phyloP scores from a whole-genome alignment of 2,888 invertebrate species.

The Trichogramma dendrolimi region DNA sequence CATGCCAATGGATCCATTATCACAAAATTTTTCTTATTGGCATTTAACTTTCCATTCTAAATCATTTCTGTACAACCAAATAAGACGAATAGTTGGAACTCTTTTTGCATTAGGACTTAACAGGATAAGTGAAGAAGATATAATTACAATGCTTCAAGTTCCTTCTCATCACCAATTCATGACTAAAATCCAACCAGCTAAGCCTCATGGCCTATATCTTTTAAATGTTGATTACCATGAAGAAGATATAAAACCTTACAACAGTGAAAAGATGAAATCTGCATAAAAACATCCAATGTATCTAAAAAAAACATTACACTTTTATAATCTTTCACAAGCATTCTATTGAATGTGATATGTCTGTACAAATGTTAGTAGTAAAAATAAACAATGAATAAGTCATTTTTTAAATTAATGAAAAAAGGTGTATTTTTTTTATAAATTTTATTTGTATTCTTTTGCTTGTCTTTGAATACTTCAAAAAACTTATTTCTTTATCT shows the following conservation, averaged over 20 bases:
- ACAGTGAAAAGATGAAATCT: too few species aligned
- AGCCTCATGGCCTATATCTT: conserved; percentile 69
- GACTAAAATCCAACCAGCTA: conserved; percentile 54
- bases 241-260: conserved; percentile 49
- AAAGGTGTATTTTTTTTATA: conserved; percentile 14
- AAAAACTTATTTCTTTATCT: conserved; percentile 2
- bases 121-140: conserved; percentile 60
- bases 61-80: conserved; percentile 79
- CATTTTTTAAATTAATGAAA: neutral
- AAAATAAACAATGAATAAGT: too few species aligned
- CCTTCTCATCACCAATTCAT: conserved; percentile 71
- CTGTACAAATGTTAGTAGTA: too few species aligned
- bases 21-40: conserved; percentile 60
- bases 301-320: neutral
- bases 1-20: conserved; percentile 51
- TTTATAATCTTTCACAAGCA: too few species aligned
- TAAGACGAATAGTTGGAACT: conserved; percentile 71
- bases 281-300: neutral
- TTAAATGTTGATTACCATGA: conserved; percentile 67
- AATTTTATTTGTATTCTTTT: conserved; percentile 21
- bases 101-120: conserved; percentile 63
- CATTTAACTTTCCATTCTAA: conserved; percentile 62
- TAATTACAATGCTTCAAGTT: conserved; percentile 73
- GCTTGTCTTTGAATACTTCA: conserved; percentile 12
- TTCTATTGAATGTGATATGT: too few species aligned